Conservation (phyloP, 2,888 invertebrate species). For the Aricia artaxerxes region DNA sequence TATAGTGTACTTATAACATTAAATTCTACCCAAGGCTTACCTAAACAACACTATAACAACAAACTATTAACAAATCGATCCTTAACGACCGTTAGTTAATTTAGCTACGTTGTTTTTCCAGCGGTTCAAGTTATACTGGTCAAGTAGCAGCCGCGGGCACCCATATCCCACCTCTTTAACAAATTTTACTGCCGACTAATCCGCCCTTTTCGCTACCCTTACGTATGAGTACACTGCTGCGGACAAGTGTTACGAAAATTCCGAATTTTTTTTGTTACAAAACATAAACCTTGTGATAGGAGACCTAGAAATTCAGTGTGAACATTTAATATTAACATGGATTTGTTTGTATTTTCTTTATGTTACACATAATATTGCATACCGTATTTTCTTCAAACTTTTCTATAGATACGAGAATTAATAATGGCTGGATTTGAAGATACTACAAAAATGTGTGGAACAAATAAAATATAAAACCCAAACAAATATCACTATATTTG, state of each 20-base stretch:
- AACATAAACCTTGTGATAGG: background rate
- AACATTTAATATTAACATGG: background rate
- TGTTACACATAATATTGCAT: background rate
- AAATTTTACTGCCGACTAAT: constrained; percentile 77
- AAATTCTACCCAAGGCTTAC: background rate
- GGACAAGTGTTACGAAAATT: background rate
- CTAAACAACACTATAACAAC: background rate
- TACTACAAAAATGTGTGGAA: background rate
- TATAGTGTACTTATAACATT: background rate
- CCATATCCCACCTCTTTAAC: constrained; percentile 74
- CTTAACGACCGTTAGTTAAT: background rate
- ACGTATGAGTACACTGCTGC: constrained; percentile 35
- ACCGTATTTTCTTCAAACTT: background rate
- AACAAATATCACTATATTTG: background rate
- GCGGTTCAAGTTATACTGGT: constrained; percentile 51
- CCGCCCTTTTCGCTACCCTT: constrained; percentile 63
- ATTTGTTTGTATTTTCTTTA: too few species aligned
- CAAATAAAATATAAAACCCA: background rate
- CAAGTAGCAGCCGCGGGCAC: constrained; percentile 57
- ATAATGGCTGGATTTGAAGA: too few species aligned
- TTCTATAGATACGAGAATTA: too few species aligned
- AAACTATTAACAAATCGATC: background rate
- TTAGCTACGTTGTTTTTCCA: constrained; percentile 28
- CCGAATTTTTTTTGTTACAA: background rate
- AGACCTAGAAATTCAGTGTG: background rate